phyloP scores from a whole-genome alignment of 2,888 invertebrate species.

The Apotomis turbidana region DNA sequence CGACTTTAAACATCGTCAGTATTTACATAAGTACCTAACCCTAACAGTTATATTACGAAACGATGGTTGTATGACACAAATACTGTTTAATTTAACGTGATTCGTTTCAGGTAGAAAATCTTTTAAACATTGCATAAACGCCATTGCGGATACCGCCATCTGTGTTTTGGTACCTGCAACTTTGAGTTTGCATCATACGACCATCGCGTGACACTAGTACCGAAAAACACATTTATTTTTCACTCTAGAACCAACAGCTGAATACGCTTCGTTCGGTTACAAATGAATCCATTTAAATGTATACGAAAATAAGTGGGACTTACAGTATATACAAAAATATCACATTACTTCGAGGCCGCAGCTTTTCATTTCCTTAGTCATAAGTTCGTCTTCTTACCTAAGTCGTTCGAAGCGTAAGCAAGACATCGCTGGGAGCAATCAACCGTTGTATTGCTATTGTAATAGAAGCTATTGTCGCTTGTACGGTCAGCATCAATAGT shows the following conservation, averaged over 20 bases:
- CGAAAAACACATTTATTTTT: conserved; percentile 57
- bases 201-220: conserved; percentile 50
- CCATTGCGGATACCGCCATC: conserved; percentile 40
- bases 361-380: conserved; percentile 80
- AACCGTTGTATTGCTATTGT: conserved; percentile 39
- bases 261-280: conserved; percentile 72
- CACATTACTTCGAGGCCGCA: conserved; percentile 84
- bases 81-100: not conserved
- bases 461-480: conserved; percentile 39
- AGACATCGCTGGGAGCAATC: conserved; percentile 55
- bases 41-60: conserved; percentile 61
- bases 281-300: conserved; percentile 83
- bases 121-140: not conserved
- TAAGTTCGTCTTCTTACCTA: conserved; percentile 79
- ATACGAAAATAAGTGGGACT: conserved; percentile 83
- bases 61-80: conserved; percentile 46
- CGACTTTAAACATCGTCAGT: conserved; percentile 67
- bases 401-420: conserved; percentile 77
- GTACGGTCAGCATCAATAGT: conserved; percentile 1
- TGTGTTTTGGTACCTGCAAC: conserved; percentile 2
- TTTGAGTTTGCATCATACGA: conserved; percentile 4
- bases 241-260: conserved; percentile 64
- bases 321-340: conserved; percentile 84
- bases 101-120: not conserved
- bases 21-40: conserved; percentile 79